phyloP scores from a whole-genome alignment of 2,888 invertebrate species.

The Pseudococcus viburni region DNA sequence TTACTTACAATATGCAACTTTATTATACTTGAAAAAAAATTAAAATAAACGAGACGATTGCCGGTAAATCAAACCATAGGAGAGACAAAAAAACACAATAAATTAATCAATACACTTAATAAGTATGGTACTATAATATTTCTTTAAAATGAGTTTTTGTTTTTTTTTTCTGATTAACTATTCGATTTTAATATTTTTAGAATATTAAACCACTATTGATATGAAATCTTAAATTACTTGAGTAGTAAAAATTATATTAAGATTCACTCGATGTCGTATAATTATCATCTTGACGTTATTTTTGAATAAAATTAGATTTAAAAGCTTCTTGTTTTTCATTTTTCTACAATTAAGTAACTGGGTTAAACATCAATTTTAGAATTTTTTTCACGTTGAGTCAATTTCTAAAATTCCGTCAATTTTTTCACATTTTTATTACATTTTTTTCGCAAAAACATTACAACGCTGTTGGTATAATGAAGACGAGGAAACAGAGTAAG shows the following conservation, averaged over 20 bases:
- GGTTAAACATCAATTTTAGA: neutral
- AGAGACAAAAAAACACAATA: no score
- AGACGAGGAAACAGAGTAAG: neutral
- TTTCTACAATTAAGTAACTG: neutral
- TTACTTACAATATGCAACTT: no score
- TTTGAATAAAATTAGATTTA: neutral
- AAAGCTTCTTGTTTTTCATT: neutral
- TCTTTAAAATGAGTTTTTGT: neutral
- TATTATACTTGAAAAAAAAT: no score
- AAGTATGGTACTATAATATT: neutral
- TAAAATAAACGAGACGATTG: no score
- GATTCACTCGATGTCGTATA: conserved; percentile 14
- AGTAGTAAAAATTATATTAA: neutral
- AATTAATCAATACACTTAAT: no score
- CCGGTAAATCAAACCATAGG: no score
- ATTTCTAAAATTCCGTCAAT: neutral
- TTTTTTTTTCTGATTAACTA: neutral
- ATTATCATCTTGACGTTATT: neutral
- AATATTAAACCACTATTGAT: neutral
- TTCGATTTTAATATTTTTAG: neutral
- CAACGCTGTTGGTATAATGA: no score
- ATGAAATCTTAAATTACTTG: neutral
- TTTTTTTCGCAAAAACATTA: no score
- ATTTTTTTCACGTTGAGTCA: neutral
- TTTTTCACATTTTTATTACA: neutral